These are phyloP conservation scores for Sturnira hondurensis DNA, from an alignment of 2,113 vertebrate species.

Conservation along the genomic window DNA sequence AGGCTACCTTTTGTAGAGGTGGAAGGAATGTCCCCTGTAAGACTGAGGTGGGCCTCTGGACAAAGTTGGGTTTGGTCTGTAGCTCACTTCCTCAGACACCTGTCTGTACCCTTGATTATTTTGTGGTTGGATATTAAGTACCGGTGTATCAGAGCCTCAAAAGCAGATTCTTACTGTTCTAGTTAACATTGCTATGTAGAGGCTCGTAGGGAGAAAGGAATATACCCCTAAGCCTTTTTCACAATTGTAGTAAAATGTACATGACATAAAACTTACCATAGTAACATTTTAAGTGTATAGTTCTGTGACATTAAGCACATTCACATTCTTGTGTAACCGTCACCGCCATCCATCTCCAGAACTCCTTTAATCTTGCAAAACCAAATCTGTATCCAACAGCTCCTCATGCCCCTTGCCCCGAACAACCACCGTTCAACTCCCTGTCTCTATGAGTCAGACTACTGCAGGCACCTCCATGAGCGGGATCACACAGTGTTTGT, in stretches of 20 bases:
- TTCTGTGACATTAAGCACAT: not conserved
- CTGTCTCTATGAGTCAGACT: not conserved
- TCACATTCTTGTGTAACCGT: not conserved
- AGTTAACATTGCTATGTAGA: not conserved
- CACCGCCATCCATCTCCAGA: not conserved
- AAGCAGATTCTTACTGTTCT: not conserved
- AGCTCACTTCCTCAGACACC: not conserved
- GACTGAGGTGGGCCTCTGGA: not conserved
- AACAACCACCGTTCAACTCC: not conserved
- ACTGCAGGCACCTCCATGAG: not conserved
- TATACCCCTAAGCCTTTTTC: not conserved
- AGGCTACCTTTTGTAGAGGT: constrained; percentile 3
- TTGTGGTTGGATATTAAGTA: not conserved
- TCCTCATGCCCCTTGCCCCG: not conserved
- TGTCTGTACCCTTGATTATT: constrained; percentile 20
- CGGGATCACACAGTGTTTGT: not conserved
- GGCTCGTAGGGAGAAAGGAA: not conserved
- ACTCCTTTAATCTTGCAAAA: not conserved
- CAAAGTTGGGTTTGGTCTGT: constrained; percentile 12
- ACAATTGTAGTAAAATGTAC: not conserved
- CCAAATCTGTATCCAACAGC: not conserved
- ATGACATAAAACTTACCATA: not conserved
- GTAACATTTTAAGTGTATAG: not conserved
- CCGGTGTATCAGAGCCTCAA: not conserved
- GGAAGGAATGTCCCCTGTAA: not conserved